Base-by-base conservation (phyloP, 2,888 invertebrate species). In the Portevinia maculata region DNA sequence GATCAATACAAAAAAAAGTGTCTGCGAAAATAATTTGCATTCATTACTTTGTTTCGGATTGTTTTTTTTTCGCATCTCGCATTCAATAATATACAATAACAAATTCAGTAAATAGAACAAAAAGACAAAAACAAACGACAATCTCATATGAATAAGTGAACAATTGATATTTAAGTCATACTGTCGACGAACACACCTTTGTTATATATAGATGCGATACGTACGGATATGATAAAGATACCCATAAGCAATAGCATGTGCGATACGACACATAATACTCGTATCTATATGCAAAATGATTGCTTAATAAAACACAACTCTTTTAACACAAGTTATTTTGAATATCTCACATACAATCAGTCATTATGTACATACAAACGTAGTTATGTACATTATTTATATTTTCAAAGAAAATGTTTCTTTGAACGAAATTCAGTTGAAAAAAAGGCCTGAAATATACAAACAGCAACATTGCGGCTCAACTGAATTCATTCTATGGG, bases 141-240 rank as follows among this genome's bases (percentile, higher is more conserved):
- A 79, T 46, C 46, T 48, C 73, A 64, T 73, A 64, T 62, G 67
- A 79, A 74, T 69, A 62, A 44, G 69, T 70, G 65, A 81, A 71
- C 81, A 55, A 81, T 81, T 81, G 76, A 70, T 81, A 81, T 81
- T 81, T 81, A 76, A 81, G 81, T 75, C 81, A 75, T 81, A 81
- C 44, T 65, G 79, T 44, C 64, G 64, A 76, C 62, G 53, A 76
- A 81, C 81, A 81, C 81, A 81, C 81, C 81, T 81, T 76, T 81
- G 70, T 81, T 65, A 76, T 71, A 81, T 70, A 81, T 71, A 81
- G 70, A 75, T 70, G 70, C 64, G 62, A 73, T 55, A 55, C 28
- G 57, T 30, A 67, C 55, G 67, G n/a, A 81, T 39, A 60, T 46
- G 76, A 81, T 60, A 76, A 76, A 70, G 62, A 69, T 62, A 69